Evolutionary conservation across 1,140 invertebrate species (phyloP), one percentile per base, ranked within the genome.

Genomic region (Hylyphantes graminicola): DNA sequence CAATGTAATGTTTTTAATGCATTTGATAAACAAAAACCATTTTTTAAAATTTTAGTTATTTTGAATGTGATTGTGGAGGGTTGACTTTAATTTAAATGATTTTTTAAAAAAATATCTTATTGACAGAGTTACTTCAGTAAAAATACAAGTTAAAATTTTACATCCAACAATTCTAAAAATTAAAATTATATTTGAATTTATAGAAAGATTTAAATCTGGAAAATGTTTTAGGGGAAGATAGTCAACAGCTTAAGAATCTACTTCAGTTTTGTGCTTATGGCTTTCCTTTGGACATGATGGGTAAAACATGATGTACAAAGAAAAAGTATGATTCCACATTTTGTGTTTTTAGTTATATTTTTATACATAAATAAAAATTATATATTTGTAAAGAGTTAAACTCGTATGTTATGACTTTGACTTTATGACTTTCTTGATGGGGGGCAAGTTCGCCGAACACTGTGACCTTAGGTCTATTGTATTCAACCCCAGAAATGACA

Each of bases 211-310:
- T 35, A 35, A 35, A 35, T 35, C 35, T 5, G 2, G 5, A 35
- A 35, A 2, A 2, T 2, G 2, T 59, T 74, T 59, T 13, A 74
- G 72, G 19, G 6, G 17, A 19, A 2, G 35, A 74, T 17, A 74
- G 57, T 15, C 11, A 19, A 6, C 19, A 74, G 19, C 54, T 74
- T 12, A 50, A 35, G 9, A 19, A 74, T 35, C 17, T 74, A 21
- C 57, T 50, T 21, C 21, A 8, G 6, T 57, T 74, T 74, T 74
- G 72, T 54, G 3, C 57, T 15, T 74, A 74, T 57, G 54, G 21
- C 9, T 57, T 74, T 57, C 72, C 17, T 15, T 7, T 19, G 3
- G 54, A 54, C 4, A n/a, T 74, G 48, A 57, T 21, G 19, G n/a
- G 57, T 12, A 57, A 57, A 17, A 15, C 12, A 15, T 61, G 12